Evolutionary conservation across 2,888 invertebrate genomes (phyloP).

Genomic region (Synergus itoensis): DNA sequence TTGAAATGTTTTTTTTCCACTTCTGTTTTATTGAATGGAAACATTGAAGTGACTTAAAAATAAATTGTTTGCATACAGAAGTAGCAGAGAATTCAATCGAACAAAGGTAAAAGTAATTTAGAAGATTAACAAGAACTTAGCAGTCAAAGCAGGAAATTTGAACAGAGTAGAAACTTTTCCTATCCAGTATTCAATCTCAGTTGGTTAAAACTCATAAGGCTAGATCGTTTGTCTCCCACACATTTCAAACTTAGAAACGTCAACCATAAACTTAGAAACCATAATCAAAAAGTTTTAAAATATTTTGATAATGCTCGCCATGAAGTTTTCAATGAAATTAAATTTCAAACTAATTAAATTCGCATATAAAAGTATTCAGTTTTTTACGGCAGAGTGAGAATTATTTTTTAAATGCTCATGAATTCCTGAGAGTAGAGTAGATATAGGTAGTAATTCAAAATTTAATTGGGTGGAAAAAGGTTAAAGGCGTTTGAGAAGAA

Average conservation of each 20-base stretch:
- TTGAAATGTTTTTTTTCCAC: background rate
- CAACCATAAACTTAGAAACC: background rate
- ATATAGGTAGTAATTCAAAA: background rate
- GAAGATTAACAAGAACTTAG: conserved; percentile 10
- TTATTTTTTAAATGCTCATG: background rate
- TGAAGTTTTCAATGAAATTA: background rate
- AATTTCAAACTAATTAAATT: background rate
- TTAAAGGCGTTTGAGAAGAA: background rate
- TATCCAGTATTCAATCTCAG: conserved; percentile 12
- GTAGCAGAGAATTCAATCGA: conserved; percentile 7
- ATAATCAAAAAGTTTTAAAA: background rate
- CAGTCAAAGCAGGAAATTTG: background rate
- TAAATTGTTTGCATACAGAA: background rate
- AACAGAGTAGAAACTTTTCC: conserved; percentile 14
- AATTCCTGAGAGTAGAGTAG: background rate
- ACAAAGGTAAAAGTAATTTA: background rate
- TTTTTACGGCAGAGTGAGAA: background rate
- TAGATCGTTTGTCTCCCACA: background rate
- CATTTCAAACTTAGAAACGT: background rate
- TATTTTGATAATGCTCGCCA: background rate
- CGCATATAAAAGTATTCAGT: background rate
- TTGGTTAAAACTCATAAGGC: conserved; percentile 14
- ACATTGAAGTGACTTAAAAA: background rate
- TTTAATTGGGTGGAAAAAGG: background rate
- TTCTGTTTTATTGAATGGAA: background rate